Conservation (phyloP, 2,113 vertebrate species). For the Chaetorhynchus papuensis region DNA sequence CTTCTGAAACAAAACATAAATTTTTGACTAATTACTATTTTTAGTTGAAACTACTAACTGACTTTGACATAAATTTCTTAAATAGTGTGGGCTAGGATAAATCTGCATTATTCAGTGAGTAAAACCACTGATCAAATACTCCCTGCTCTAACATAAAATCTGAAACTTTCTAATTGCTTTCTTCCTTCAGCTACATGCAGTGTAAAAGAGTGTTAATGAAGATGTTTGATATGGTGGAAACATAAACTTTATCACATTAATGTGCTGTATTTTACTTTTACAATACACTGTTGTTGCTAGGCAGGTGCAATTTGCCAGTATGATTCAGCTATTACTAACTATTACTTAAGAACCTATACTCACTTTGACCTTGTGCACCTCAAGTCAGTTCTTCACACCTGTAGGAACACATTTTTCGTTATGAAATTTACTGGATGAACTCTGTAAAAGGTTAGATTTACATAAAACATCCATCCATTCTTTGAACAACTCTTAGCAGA, state of each 20-base stretch:
- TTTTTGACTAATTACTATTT: neutral
- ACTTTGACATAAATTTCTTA: neutral
- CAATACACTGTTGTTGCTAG: neutral
- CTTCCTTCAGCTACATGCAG: neutral
- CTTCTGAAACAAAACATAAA: neutral
- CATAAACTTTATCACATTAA: slow-evolving; percentile 18
- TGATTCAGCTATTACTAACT: neutral
- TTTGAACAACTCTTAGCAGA: neutral
- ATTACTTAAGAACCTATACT: neutral
- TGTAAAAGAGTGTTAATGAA: slow-evolving; percentile 6
- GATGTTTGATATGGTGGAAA: neutral
- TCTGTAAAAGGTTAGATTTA: slow-evolving; percentile 24
- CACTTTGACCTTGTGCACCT: neutral
- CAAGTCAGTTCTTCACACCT: neutral
- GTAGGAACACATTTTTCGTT: neutral
- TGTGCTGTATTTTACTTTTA: slow-evolving; percentile 24
- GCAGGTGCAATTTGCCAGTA: neutral
- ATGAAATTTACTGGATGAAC: slow-evolving; percentile 2
- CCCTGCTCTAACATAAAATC: neutral
- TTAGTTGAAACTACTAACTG: neutral
- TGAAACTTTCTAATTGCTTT: slow-evolving; percentile 23
- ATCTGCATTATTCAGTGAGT: neutral
- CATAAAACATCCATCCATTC: neutral
- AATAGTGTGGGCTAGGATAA: neutral
- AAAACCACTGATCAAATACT: slow-evolving; percentile 5